These are phyloP conservation scores for Drosophila heteroneura DNA, from an alignment of 2,888 invertebrate genomes.

Conservation along the genomic window DNA sequence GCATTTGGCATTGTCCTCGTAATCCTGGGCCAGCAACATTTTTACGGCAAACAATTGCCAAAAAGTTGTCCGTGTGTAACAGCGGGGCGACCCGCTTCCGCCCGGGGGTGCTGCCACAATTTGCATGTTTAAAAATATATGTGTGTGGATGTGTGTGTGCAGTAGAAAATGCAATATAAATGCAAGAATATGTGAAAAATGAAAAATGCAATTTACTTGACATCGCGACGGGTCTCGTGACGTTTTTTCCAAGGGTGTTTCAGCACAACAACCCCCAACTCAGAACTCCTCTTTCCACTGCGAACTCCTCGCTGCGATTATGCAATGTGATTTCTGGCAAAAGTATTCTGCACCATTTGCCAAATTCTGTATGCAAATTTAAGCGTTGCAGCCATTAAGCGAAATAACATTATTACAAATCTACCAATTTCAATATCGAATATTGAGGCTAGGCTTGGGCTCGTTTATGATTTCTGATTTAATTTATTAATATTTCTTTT, in stretches of 20 bases:
- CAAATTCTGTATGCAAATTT: conserved; percentile 82
- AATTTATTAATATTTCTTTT: conserved; percentile 20
- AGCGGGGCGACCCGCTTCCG: conserved; percentile 19
- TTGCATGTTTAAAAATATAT: conserved; percentile 52
- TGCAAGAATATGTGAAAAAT: conserved; percentile 62
- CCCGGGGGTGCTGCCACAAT: conserved; percentile 46
- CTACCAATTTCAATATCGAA: conserved; percentile 19
- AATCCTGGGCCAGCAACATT: conserved; percentile 66
- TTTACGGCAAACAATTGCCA: conserved; percentile 61
- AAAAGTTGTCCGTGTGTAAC: conserved; percentile 34
- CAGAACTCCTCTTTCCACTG: background rate
- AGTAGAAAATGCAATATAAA: conserved; percentile 47
- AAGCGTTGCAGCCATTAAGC: conserved; percentile 73
- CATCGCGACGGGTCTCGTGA: conserved; percentile 37
- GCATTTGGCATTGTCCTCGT: conserved; percentile 63
- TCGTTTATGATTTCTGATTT: conserved; percentile 19
- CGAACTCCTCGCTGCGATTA: conserved; percentile 2
- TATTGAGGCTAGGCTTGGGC: conserved; percentile 5
- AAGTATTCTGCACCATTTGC: conserved; percentile 47
- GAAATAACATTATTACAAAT: conserved; percentile 69
- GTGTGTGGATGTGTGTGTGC: conserved; percentile 9
- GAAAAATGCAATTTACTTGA: conserved; percentile 79
- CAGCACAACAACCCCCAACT: conserved; percentile 7
- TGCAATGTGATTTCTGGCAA: conserved; percentile 29
- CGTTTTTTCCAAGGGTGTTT: conserved; percentile 53